Base-by-base conservation (phyloP, 2,113 vertebrate species). In the Salvator merianae region DNA sequence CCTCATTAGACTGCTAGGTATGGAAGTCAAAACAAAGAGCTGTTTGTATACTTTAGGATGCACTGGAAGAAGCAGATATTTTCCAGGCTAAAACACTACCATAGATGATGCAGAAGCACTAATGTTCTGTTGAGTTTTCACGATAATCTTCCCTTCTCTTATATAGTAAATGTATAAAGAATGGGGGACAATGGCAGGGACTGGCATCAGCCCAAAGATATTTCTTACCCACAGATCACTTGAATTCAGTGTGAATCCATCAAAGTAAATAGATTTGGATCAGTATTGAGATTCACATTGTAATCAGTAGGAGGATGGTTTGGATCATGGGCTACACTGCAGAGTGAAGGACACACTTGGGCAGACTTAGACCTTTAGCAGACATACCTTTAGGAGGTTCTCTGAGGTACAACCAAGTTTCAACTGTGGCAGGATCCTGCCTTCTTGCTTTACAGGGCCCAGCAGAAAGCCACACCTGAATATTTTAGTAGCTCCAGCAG, bases 31-130 rank as follows among this genome's bases (percentile, higher is more conserved):
- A 82, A 79, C 40, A 90, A 93, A 88, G 69, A 91, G 78, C 79
- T 92, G 83, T 30, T 87, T 47, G 69, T 80, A 80, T 73, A 87
- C 79, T 88, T 83, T 88, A 88, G 26, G 30, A 82, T 62, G 62
- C 87, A 90, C 93, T 93, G 90, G 84, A 90, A 91, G 86, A 79
- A 91, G 86, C 85, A 88, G 83, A 84, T 93, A 90, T 72, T 89
- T 88, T 65, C 85, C 89, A 43, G 18, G 40, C 40, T 72, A 84
- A 43, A 83, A 79, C 59, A 86, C 32, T 34, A 47, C 14, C 88
- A 87, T 88, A 70, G 79, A 86, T 79, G 85, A 79, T 84, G 83
- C 72, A 47, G 43, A 78, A 87, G 68, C 32, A 82, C 62, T 79
- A 75, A 87, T 87, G 82, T 36, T 80, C 63, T 69, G 72, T 59